phyloP scores from a whole-genome alignment of 1,140 invertebrate species.

The Trissolcus basalis region DNA sequence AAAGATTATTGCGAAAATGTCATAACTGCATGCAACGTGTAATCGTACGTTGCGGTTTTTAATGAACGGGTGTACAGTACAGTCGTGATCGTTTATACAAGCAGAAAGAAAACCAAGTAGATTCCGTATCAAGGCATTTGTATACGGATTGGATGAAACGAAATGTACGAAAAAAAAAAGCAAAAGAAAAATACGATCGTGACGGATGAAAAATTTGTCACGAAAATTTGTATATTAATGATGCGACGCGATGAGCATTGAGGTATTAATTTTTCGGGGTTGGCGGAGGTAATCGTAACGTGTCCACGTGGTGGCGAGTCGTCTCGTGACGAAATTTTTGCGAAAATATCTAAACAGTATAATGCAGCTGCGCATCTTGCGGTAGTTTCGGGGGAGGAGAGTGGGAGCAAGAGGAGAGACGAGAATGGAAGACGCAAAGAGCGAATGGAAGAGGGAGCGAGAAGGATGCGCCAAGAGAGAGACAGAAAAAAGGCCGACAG shows the following conservation, averaged over 20 bases:
- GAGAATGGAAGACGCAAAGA: constrained; percentile 2
- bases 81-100: constrained; percentile 12
- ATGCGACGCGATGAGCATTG: not conserved
- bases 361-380: constrained; percentile 40
- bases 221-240: not conserved
- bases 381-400: constrained; percentile 40
- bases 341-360: constrained; percentile 42
- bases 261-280: no score
- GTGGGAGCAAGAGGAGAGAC: constrained; percentile 12
- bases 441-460: constrained; percentile 2
- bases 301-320: constrained; percentile 29
- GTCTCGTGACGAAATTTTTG: constrained; percentile 33
- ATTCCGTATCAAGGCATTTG: no score
- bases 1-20: constrained; percentile 35
- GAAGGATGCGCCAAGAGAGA: constrained; percentile 17
- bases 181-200: no score
- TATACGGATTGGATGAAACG: no score
- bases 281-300: not conserved
- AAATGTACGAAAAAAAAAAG: not conserved
- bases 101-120: not conserved
- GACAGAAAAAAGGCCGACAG: constrained; percentile 48
- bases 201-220: no score
- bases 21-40: constrained; percentile 20
- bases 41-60: constrained; percentile 8
- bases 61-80: constrained; percentile 15